phyloP scores from a whole-genome alignment of 2,888 invertebrate species.

The Orthosia incerta region DNA sequence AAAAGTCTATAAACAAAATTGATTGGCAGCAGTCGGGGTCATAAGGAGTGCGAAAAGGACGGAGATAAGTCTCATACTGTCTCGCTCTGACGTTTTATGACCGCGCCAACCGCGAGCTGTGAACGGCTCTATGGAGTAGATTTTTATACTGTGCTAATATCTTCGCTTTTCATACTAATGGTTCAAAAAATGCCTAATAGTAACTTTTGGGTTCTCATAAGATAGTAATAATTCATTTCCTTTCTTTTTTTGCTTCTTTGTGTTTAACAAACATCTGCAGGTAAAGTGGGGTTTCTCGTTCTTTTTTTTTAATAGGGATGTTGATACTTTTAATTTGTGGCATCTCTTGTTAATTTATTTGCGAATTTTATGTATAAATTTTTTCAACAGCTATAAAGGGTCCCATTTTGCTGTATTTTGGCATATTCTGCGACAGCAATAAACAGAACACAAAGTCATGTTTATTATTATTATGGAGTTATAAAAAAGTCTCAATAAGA shows the following conservation, averaged over 20 bases:
- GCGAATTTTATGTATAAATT: neutral
- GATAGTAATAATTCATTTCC: conserved; percentile 32
- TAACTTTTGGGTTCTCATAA: conserved; percentile 50
- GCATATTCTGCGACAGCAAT: no score
- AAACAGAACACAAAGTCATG: no score
- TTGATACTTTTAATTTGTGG: neutral
- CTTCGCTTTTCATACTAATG: conserved; percentile 61
- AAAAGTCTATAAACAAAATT: no score
- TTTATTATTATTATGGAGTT: no score
- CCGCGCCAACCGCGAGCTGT: neutral
- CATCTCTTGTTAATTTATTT: neutral
- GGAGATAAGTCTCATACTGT: neutral
- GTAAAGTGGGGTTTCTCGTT: conserved; percentile 32
- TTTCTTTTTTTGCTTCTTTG: conserved; percentile 52
- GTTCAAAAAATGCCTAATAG: conserved; percentile 26
- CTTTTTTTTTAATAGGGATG: conserved; percentile 4
- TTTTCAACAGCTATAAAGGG: neutral
- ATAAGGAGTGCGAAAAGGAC: neutral
- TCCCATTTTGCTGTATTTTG: neutral
- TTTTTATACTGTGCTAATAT: conserved; percentile 49
- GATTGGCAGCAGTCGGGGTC: neutral
- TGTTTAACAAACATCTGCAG: conserved; percentile 44
- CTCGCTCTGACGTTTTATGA: neutral
- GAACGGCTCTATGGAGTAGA: conserved; percentile 47
- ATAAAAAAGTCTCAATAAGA: no score